Conservation (phyloP, 2,888 invertebrate species). For the Lomographa bimaculata region DNA sequence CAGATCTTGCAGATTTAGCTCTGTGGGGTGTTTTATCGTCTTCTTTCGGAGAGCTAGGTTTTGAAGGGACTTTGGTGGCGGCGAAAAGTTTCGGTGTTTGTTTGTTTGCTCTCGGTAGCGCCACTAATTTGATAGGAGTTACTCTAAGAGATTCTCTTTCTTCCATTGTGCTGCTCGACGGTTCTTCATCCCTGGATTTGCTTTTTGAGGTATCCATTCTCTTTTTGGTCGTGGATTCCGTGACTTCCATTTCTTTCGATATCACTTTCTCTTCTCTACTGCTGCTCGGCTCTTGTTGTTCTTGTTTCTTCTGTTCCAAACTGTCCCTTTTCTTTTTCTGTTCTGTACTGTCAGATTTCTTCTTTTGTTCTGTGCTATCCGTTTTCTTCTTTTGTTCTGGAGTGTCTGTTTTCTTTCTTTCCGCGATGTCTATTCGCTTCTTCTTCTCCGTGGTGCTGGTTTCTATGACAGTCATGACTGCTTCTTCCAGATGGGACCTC, state of each 20-base stretch:
- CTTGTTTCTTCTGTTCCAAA: slow-evolving; percentile 43
- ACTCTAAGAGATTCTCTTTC: slow-evolving; percentile 40
- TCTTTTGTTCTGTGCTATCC: slow-evolving; percentile 44
- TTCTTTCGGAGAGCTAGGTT: slow-evolving; percentile 32
- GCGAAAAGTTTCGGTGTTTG: slow-evolving; percentile 28
- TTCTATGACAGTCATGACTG: slow-evolving; percentile 54
- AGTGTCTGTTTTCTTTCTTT: slow-evolving; percentile 37
- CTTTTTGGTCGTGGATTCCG: slow-evolving; percentile 9
- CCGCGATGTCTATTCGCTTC: slow-evolving; percentile 39
- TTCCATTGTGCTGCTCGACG: slow-evolving; percentile 32
- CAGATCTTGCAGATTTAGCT: slow-evolving; percentile 34
- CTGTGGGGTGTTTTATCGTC: slow-evolving; percentile 31
- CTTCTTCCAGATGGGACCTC: slow-evolving; percentile 61
- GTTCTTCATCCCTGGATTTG: slow-evolving; percentile 36
- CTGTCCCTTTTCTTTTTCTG: slow-evolving; percentile 29
- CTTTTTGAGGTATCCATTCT: slow-evolving; percentile 10
- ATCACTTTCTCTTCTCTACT: slow-evolving; percentile 28
- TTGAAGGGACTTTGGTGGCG: slow-evolving; percentile 33
- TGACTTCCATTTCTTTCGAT: slow-evolving; percentile 1
- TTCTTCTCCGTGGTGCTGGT: slow-evolving; percentile 46
- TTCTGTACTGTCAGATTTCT: slow-evolving; percentile 34
- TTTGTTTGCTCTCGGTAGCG: slow-evolving; percentile 44
- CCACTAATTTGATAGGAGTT: slow-evolving; percentile 49
- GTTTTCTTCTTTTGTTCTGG: slow-evolving; percentile 50
- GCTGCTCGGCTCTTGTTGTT: slow-evolving; percentile 31